Evolutionary conservation across 2,888 invertebrate species (phyloP), one percentile per base, ranked within the genome.

Genomic region (Lacanobia oleracea): DNA sequence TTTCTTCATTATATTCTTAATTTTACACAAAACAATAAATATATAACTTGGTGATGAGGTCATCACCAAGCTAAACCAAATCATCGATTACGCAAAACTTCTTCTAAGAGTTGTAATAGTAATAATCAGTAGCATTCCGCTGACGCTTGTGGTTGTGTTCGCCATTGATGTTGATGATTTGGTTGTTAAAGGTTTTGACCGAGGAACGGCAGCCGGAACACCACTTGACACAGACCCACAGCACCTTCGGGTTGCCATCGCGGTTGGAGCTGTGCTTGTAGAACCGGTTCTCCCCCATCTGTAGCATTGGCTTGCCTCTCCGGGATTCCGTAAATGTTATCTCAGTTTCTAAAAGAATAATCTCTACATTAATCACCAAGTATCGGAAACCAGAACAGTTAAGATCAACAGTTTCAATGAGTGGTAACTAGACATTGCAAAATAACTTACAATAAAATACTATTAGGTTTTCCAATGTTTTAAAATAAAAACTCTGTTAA

Each of bases 221-320:
- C 72, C 86, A 80, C 65, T 86, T 90, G 18, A 69, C 71, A 68
- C 91, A 91, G 1, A 91, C 77, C 92, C 92, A 93, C 8, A 89
- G 73, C 21, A 87, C 85, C 62, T 83, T 89, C 0, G 79, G 79
- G 0, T 84, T 79, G 0, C 78, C 79, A 7, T 77, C 57, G 16
- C 81, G 89, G 72, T 81, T 85, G 5, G 76, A 79, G 51, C 89
- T 88, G 48, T 91, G 90, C 50, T 83, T 86, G 56, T 88, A 88
- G 64, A 85, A 92, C 37, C 90, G 86, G 57, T 87, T 82, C 2
- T 73, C 68, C 0, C 90, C 92, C 43, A 86, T 68, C 51, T 83
- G 81, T 3, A 90, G 60, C 72, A 85, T 64, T 7, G 79, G 81
- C 27, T 72, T 82, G 21, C 85, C 85, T 51, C 60, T 57, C 27